These are phyloP conservation scores for Phoenoteleia sp. DNA, from an alignment of 2,888 invertebrate genomes.

Conservation along the genomic window DNA sequence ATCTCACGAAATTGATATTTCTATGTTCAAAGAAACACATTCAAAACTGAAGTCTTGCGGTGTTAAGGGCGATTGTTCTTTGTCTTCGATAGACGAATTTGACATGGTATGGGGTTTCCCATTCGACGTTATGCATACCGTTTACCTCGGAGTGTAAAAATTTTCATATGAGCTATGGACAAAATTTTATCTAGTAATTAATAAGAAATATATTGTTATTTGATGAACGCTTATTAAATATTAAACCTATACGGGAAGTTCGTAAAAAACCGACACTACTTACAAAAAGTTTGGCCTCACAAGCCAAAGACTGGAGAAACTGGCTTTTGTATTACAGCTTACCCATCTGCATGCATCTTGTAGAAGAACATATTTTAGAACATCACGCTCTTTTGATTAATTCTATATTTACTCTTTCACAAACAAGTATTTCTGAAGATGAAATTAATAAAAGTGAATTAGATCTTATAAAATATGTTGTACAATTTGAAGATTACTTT, in stretches of 20 bases:
- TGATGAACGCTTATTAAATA: no score
- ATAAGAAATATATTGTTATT: no score
- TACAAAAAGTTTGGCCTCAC: no score
- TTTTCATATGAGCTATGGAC: no score
- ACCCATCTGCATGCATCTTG: no score
- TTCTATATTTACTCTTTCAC: constrained; percentile 13
- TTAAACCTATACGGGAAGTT: no score
- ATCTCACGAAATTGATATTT: constrained; percentile 8
- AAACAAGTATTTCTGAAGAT: not conserved
- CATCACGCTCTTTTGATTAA: constrained; percentile 43
- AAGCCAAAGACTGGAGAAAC: no score
- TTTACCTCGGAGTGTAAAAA: constrained; percentile 9
- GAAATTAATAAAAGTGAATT: constrained; percentile 19
- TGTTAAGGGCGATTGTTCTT: constrained; percentile 1
- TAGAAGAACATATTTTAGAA: no score
- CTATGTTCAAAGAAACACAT: not conserved
- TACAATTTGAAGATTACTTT: no score
- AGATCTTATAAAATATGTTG: constrained; percentile 10
- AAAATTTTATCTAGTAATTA: no score
- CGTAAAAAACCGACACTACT: no score
- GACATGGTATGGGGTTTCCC: constrained; percentile 19
- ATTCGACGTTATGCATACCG: constrained; percentile 25
- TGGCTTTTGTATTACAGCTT: no score
- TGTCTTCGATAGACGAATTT: not conserved
- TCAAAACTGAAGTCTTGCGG: not conserved